Evolutionary conservation across 2,888 invertebrate species (phyloP), one percentile per base, ranked within the genome.

Genomic region (Cartodere bifasciata): DNA sequence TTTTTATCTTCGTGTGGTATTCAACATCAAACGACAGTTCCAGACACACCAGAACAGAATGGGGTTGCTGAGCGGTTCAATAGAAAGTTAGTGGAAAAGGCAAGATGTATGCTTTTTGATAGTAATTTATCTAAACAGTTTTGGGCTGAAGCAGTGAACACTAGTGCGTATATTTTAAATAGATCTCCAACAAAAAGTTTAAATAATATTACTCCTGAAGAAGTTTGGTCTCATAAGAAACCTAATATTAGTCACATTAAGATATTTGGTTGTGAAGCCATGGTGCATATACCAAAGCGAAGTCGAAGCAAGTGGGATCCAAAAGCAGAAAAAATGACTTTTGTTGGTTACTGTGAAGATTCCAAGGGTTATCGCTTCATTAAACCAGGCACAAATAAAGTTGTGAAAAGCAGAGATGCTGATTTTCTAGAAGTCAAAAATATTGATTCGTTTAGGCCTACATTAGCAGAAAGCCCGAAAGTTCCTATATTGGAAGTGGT

Each of bases 1-100:
- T 37, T 13, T 23, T 26, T 36, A 6, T 24, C 10, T 15, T 11
- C 20, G 4, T 23, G 31, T 28, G 46, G 45, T 3, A 48, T 48
- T 11, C 11, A 35, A 2, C 42, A 45, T 22, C 41, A 47, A 16
- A 35, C 22, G 23, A 42, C 46, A 10, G 41, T 32, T 5, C 36
- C 40, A 2, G 43, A 43, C 20, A 43, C 41, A 3, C 45, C 46
- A n/a, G 36, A 47, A 26, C 46, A 45, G 27, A 49, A 49, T 36
- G 47, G 47, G 5, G 20, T 36, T 9, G 14, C 33, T 10, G 39
- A 42, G 34, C 16, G 44, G 11, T 37, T 41, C 32, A 46, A 45
- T 27, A 14, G 43, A 1, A 40, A 38, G 2, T 5, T 45, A 7
- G n/a, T n/a, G n/a, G n/a, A n/a, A n/a, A n/a, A n/a, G 23, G 42